These are phyloP conservation scores for Odontomachus brunneus DNA, from an alignment of 1,140 invertebrate genomes.

Conservation along the genomic window DNA sequence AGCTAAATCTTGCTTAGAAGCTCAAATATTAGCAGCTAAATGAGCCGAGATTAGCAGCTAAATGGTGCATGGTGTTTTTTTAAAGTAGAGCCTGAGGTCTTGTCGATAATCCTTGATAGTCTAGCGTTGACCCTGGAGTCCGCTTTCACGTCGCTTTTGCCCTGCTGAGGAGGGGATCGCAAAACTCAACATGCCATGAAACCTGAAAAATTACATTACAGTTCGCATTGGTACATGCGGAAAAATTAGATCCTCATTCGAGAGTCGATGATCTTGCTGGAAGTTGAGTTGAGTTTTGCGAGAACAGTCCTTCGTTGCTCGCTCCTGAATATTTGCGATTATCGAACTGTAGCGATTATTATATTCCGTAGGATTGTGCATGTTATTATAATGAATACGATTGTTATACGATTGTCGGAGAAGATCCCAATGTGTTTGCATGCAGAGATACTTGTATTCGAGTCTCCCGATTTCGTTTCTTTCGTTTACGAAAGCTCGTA, in stretches of 20 bases:
- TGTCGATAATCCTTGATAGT: not conserved
- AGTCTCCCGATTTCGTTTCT: constrained; percentile 16
- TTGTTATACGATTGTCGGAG: not conserved
- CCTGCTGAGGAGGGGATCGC: not conserved
- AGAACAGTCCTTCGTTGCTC: not conserved
- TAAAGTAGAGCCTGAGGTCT: not conserved
- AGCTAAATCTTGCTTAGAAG: constrained; percentile 33
- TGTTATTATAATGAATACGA: not conserved
- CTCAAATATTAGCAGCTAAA: too few species aligned
- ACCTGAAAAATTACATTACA: too few species aligned
- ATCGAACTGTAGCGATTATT: constrained; percentile 2
- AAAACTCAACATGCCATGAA: not conserved
- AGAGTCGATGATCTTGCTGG: not conserved
- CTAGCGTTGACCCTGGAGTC: not conserved
- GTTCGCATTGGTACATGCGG: too few species aligned
- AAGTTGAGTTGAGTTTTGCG: constrained; percentile 12
- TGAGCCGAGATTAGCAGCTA: constrained; percentile 38
- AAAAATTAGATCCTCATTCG: too few species aligned
- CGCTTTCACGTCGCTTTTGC: constrained; percentile 16
- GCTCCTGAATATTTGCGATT: constrained; percentile 10
- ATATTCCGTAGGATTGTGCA: not conserved
- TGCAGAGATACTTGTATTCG: constrained; percentile 3
- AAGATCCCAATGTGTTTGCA: not conserved
- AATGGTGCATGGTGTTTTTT: constrained; percentile 64
- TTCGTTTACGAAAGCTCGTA: constrained; percentile 17